Evolutionary conservation across 1,140 invertebrate genomes (phyloP).

Genomic region (Brachionus rotundiformis): DNA sequence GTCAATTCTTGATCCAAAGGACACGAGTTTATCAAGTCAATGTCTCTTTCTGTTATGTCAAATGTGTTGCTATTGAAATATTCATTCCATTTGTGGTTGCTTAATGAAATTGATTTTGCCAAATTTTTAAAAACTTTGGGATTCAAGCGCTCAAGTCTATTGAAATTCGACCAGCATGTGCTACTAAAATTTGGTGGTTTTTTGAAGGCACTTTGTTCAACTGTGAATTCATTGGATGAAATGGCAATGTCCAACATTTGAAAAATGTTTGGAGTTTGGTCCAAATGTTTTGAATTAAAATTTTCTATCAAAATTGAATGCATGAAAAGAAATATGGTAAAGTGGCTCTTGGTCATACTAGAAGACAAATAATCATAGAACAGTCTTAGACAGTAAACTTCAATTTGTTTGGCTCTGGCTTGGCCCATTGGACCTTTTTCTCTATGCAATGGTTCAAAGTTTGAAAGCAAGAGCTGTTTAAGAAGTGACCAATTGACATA

Average conservation of each 20-base stretch:
- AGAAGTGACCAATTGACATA: conserved; percentile 38
- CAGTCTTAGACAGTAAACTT: not conserved
- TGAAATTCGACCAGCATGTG: conserved; percentile 5
- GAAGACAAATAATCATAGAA: conserved; percentile 2
- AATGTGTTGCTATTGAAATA: not conserved
- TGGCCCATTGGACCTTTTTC: conserved; percentile 33
- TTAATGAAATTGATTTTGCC: not conserved
- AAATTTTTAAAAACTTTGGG: not conserved
- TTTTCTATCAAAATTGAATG: conserved; percentile 44
- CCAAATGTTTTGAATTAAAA: not conserved
- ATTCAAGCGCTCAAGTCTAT: not conserved
- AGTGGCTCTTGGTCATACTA: not conserved
- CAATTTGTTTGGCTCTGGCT: conserved; percentile 40
- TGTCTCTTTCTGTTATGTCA: not conserved
- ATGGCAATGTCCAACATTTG: not conserved
- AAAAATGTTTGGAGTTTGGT: not conserved
- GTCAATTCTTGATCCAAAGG: not conserved
- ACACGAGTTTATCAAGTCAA: conserved; percentile 3
- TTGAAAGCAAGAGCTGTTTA: not conserved
- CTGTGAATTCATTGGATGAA: not conserved
- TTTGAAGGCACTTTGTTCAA: not conserved
- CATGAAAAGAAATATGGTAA: conserved; percentile 29
- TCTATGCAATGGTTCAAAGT: not conserved
- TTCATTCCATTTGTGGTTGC: conserved; percentile 34
- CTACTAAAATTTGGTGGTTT: not conserved